Percentiles rank a stretch among this genome's conserved stretches.
Conservation (phyloP, 2,888 invertebrate species). For the Drosophila algonquin region DNA sequence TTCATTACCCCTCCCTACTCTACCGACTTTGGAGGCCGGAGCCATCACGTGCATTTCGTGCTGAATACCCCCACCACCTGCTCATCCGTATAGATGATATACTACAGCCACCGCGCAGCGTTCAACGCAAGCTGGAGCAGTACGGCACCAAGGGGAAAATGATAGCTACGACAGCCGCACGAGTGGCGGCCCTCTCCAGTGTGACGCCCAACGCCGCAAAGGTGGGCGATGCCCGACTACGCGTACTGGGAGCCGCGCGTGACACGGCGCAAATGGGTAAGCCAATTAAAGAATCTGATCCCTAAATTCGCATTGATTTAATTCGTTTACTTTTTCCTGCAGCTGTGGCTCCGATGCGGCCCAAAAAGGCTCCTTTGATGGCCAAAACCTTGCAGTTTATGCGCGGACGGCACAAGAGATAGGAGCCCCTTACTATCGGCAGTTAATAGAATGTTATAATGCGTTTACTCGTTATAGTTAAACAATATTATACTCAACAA, state of each 20-base stretch:
- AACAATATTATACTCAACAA: constrained; percentile 56
- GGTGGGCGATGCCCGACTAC: constrained; percentile 82
- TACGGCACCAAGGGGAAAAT: constrained; percentile 89
- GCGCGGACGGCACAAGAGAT: constrained; percentile 87
- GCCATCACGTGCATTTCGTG: too few relatives aligned
- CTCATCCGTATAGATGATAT: too few relatives aligned
- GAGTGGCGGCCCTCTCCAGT: constrained; percentile 85
- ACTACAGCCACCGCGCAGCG: constrained; percentile 93
- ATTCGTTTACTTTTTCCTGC: constrained; percentile 14
- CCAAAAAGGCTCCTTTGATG: constrained; percentile 95
- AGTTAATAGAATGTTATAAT: not conserved
- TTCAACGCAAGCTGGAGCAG: constrained; percentile 90
- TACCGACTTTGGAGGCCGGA: too few relatives aligned
- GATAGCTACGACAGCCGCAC: constrained; percentile 87
- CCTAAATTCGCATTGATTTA: not conserved
- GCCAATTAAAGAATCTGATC: constrained; percentile 22
- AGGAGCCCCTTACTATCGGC: constrained; percentile 31
- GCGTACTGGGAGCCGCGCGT: constrained; percentile 69
- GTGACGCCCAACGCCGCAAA: constrained; percentile 84
- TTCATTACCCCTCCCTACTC: too few relatives aligned
- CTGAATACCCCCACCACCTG: too few relatives aligned
- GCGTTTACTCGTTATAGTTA: constrained; percentile 12
- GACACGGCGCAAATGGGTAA: constrained; percentile 82
- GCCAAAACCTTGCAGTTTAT: constrained; percentile 92
- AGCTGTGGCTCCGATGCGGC: constrained; percentile 81